Evolutionary conservation across 2,888 invertebrate species (phyloP).

Genomic region (Heliconius sara): DNA sequence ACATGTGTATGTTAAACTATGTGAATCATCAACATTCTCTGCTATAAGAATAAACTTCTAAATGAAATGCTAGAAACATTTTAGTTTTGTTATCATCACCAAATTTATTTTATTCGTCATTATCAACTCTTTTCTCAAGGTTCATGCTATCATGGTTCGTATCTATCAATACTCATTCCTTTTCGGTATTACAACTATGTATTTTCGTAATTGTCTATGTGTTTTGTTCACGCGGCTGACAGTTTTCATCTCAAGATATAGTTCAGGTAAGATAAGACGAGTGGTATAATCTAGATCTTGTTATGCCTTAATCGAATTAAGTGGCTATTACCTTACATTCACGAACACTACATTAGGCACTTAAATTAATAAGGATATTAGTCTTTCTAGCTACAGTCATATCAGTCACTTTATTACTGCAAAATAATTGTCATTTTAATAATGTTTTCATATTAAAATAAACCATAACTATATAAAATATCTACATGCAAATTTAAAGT

Average conservation of each 20-base stretch:
- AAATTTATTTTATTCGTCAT: background rate
- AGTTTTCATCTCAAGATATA: background rate
- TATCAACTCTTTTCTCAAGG: background rate
- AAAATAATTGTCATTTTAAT: background rate
- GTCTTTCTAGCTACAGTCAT: background rate
- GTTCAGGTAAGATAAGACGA: background rate
- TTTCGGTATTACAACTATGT: background rate
- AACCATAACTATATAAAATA: background rate
- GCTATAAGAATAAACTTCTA: background rate
- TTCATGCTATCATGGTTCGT: background rate
- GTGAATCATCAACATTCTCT: background rate
- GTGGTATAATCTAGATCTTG: constrained; percentile 11
- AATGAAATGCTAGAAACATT: background rate
- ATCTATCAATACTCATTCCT: too few species aligned
- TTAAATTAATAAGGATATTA: constrained; percentile 8
- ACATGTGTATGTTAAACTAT: background rate
- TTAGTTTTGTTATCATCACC: background rate
- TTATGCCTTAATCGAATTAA: constrained; percentile 15
- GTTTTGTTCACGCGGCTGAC: background rate
- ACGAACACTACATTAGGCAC: constrained; percentile 16
- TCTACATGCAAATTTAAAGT: too few species aligned
- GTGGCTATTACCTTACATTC: constrained; percentile 21
- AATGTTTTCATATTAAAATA: background rate
- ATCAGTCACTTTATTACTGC: background rate
- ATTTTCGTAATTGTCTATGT: background rate